Percentiles rank a stretch among this genome's conserved stretches.
Evolutionary conservation across 1,140 invertebrate genomes (phyloP).

Genomic region (Heliconius hewitsoni): DNA sequence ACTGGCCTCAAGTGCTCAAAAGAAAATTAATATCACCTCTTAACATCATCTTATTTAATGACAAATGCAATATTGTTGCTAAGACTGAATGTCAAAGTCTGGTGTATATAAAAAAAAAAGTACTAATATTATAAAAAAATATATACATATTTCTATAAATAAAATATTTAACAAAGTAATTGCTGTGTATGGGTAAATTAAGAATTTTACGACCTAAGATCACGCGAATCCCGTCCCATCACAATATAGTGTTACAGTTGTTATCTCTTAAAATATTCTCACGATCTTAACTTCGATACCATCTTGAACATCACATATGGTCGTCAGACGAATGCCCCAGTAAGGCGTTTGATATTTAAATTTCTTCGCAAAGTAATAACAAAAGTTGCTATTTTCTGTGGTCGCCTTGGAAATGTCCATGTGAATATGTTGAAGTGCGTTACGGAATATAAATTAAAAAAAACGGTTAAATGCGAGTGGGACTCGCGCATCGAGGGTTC

Average conservation of each 20-base stretch:
- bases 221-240: neutral
- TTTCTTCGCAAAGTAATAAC: conserved; percentile 17
- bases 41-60: too few relatives aligned
- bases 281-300: neutral
- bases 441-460: conserved; percentile 10
- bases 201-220: neutral
- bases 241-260: conserved; percentile 1
- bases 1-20: too few relatives aligned
- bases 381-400: neutral
- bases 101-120: too few relatives aligned
- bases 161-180: too few relatives aligned
- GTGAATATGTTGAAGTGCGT: neutral
- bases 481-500: too few relatives aligned
- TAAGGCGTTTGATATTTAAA: conserved; percentile 9
- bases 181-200: neutral
- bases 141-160: too few relatives aligned
- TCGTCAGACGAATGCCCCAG: neutral
- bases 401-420: conserved; percentile 7
- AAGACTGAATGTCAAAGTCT: too few relatives aligned
- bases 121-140: too few relatives aligned
- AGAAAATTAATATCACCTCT: too few relatives aligned
- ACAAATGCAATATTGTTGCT: too few relatives aligned
- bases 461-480: too few relatives aligned
- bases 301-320: neutral
- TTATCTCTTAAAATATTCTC: neutral